Conservation (phyloP, 2,797 vertebrate genomes). For the Hafferia zeledoni region DNA sequence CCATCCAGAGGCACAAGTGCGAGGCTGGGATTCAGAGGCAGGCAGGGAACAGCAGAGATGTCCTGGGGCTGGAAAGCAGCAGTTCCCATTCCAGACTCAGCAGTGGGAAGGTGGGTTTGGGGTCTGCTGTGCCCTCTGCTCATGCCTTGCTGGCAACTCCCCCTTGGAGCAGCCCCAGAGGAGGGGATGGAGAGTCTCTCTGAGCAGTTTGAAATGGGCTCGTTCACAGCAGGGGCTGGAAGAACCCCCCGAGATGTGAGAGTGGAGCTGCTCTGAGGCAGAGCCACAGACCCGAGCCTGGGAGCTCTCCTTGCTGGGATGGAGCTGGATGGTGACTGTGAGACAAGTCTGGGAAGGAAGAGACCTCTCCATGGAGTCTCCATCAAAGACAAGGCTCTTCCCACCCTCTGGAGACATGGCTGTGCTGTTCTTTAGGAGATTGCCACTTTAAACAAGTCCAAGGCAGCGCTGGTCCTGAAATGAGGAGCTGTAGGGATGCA, state of each 20-base stretch:
- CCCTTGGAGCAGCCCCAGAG: rapidly evolving
- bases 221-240: neutral
- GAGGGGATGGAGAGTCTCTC: neutral
- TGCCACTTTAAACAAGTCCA: neutral
- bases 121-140: neutral
- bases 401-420: rapidly evolving
- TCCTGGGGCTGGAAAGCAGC: neutral
- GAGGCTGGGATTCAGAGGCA: neutral
- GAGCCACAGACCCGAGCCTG: rapidly evolving
- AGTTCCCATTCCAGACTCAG: neutral
- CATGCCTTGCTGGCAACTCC: rapidly evolving
- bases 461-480: neutral
- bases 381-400: neutral
- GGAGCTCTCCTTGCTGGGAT: neutral
- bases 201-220: neutral
- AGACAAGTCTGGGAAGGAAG: neutral
- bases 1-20: rapidly evolving
- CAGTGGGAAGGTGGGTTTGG: neutral
- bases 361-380: neutral
- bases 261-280: neutral
- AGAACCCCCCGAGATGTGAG: neutral
- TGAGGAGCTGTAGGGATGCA: neutral
- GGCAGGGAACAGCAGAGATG: neutral
- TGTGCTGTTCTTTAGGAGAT: neutral
- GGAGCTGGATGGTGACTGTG: neutral